phyloP scores from a whole-genome alignment of 2,797 vertebrate species.

The Cyprinodon diabolis region DNA sequence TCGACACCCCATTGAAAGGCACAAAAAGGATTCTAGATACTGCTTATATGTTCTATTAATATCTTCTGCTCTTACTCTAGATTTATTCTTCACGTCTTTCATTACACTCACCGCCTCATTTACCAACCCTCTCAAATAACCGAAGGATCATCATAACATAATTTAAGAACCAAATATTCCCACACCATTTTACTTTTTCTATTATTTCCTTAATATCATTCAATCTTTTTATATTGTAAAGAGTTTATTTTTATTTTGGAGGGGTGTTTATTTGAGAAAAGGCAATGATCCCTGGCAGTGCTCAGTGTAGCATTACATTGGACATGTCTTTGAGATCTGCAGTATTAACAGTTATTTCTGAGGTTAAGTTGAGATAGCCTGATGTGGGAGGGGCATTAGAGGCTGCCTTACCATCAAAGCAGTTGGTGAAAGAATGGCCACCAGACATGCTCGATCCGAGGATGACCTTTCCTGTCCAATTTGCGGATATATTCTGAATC shows the following conservation, averaged over 20 bases:
- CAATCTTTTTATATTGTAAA: conserved; percentile 19
- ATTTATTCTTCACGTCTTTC: conserved; percentile 45
- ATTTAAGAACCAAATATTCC: conserved; percentile 31
- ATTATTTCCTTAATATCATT: conserved; percentile 18
- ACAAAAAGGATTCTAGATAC: conserved; percentile 10
- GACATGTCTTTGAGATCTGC: conserved; percentile 59
- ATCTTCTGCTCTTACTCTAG: conserved; percentile 23
- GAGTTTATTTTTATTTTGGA: conserved; percentile 26
- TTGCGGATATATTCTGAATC: conserved; percentile 85
- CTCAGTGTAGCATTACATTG: conserved; percentile 34
- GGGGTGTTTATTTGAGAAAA: conserved; percentile 70
- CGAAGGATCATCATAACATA: conserved; percentile 13
- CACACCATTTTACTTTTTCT: conserved; percentile 5
- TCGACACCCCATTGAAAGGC: neutral
- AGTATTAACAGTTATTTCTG: conserved; percentile 69
- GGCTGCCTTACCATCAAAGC: conserved; percentile 45
- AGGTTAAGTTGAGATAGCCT: conserved; percentile 58
- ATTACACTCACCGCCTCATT: conserved; percentile 50
- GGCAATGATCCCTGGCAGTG: conserved; percentile 33
- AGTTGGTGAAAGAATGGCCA: conserved; percentile 68
- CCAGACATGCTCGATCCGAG: conserved; percentile 49
- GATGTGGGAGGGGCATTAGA: conserved; percentile 64
- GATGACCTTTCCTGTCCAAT: conserved; percentile 88
- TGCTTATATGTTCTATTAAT: conserved; percentile 52
- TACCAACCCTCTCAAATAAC: conserved; percentile 54